Evolutionary conservation across 1,140 invertebrate species (phyloP).

Genomic region (Cherax destructor): DNA sequence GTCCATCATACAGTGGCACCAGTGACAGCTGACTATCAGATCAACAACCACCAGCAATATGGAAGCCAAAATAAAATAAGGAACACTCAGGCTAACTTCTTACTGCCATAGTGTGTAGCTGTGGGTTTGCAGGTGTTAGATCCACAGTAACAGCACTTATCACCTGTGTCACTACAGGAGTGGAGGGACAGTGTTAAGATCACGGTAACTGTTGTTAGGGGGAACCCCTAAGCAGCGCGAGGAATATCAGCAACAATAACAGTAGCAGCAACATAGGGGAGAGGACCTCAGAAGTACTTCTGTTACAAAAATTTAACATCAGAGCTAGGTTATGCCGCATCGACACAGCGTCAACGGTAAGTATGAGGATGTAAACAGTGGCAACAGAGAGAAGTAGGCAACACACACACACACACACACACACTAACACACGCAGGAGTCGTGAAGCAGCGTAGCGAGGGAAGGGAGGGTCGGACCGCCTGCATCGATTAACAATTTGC

Average conservation of each 20-base stretch:
- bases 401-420: too few species aligned
- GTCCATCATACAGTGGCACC: too few species aligned
- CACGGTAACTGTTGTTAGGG: neutral
- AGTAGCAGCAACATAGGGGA: neutral
- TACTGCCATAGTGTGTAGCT: too few species aligned
- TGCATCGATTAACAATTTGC: conserved; percentile 69
- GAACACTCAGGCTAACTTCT: too few species aligned
- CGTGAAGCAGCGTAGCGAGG: conserved; percentile 58
- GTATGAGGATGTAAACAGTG: conserved; percentile 11
- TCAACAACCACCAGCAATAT: too few species aligned
- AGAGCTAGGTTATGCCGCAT: neutral
- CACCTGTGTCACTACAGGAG: neutral
- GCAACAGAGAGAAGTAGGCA: conserved; percentile 19
- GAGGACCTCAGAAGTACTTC: conserved; percentile 20
- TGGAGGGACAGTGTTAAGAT: neutral
- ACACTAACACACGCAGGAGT: too few species aligned
- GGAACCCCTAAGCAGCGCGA: neutral
- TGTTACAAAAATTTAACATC: conserved; percentile 2
- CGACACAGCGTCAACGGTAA: neutral
- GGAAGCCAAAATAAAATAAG: too few species aligned
- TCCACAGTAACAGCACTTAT: neutral
- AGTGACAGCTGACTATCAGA: too few species aligned
- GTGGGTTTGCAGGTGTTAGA: too few species aligned
- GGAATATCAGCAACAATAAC: neutral
- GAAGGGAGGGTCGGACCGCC: conserved; percentile 64